Evolutionary conservation across 2,797 vertebrate species (phyloP), one percentile per base, ranked within the genome.

Genomic region (Chiroxiphia lanceolata): DNA sequence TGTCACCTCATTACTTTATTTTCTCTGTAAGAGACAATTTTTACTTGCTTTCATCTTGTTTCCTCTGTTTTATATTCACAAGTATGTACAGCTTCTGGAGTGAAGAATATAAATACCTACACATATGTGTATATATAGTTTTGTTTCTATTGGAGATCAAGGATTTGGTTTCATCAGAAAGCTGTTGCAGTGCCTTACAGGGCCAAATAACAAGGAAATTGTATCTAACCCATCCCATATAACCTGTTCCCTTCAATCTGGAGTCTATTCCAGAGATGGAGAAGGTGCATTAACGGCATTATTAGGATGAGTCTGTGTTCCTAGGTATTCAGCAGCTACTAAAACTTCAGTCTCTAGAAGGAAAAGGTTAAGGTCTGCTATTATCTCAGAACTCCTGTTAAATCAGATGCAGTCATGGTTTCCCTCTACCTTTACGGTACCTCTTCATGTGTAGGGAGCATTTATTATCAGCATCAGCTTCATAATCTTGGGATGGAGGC

Each of bases 401-500:
- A 80, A 81, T 78, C 65, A 90, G 63, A 59, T 33, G 27, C 63
- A 77, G 61, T 59, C 42, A 50, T 26, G 29, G 22, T 45, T 89
- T 78, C 36, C 31, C 27, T 89, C 53, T 85, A 67, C 42, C 25
- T 85, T 80, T 78, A 74, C 83, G 22, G 9, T 57, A 57, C 34
- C 25, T 87, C n/a, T 89, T 71, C 42, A 21, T 53, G 20, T 83
- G 33, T 53, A 87, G 70, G 83, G 69, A 65, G 27, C 23, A 69
- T 93, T 95, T 96, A 75, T 87, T 90, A 70, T 57, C 20, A 69
- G 40, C 63, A 79, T 54, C 80, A 54, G 59, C 83, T 91, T 95
- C 54, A 75, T 78, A 94, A 96, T 87, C 87, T 81, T 88, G 74
- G 70, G 64, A 78, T 36, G 36, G 87, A 94, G 90, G 76, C 95